Percentiles rank a stretch among this genome's conserved stretches.
Conservation (phyloP, 1,140 invertebrate species). For the Cydia strobilella region DNA sequence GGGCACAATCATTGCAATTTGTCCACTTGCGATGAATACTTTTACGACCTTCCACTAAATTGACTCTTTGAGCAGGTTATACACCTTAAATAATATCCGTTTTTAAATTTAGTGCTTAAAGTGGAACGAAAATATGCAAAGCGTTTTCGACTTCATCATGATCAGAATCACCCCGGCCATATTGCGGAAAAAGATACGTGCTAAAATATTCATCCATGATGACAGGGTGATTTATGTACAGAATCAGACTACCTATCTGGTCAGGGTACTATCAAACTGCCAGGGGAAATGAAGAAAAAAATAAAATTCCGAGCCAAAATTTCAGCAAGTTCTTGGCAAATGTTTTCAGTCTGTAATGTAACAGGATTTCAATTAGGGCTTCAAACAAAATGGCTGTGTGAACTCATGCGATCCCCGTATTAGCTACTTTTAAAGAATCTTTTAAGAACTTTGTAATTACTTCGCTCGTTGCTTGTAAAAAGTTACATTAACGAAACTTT, state of each 20-base stretch:
- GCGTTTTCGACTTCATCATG: not conserved
- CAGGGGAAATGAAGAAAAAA: not conserved
- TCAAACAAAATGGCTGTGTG: slow-evolving; percentile 11
- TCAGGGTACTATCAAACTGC: slow-evolving; percentile 9
- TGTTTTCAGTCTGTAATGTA: slow-evolving; percentile 17
- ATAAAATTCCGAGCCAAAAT: not conserved
- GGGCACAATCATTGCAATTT: slow-evolving; percentile 19
- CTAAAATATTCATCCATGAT: slow-evolving; percentile 17
- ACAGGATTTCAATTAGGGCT: slow-evolving; percentile 20
- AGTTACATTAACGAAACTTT: slow-evolving; percentile 30
- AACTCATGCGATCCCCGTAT: slow-evolving; percentile 24
- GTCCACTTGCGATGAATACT: slow-evolving; percentile 20
- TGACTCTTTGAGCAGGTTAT: not conserved
- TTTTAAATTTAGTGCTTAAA: not conserved
- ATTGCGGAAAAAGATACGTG: slow-evolving; percentile 13
- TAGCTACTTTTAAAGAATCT: slow-evolving; percentile 17
- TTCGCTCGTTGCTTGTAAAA: slow-evolving; percentile 22
- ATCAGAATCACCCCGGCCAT: not conserved
- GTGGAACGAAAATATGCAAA: not conserved
- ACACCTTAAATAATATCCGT: too few species aligned
- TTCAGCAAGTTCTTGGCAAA: slow-evolving; percentile 8
- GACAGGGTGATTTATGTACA: slow-evolving; percentile 4
- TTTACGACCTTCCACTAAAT: not conserved
- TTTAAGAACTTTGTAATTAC: slow-evolving; percentile 24
- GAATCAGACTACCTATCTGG: not conserved